Base-by-base conservation (phyloP, 1,140 invertebrate genomes). In the Platyscapa corneri region DNA sequence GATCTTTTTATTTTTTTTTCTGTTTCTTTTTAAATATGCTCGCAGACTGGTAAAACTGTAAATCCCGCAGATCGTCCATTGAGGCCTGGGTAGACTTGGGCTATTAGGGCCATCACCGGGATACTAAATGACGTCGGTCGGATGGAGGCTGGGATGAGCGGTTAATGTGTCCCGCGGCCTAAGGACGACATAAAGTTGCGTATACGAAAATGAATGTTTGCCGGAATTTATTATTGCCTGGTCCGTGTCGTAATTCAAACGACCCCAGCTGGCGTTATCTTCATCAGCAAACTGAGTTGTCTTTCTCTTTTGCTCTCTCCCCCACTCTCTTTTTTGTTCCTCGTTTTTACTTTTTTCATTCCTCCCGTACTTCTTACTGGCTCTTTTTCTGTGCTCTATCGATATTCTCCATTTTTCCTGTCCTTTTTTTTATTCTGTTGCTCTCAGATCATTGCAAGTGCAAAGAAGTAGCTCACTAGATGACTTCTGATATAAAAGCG, bases 181-280 rank as follows among this genome's bases (percentile, higher is more conserved):
- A 92, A 93, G 92, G 90, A 92, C 89, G 92, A 90, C 91, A 93
- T 93, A 93, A 93, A 93, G 89, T 93, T 92, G 91, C 91, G 91
- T 93, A 90, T 91, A 93, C 92, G 91, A 93, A 93, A 93, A 93
- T 93, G 91, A 93, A 93, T 93, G 92, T 92, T 93, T 92, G 90
- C 88, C 88, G 90, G 91, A 93, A 93, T 93, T 93, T 93, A 93
- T 93, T 93, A 93, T 92, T 90, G 91, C 90, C 89, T 86, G 89
- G 88, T 87, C 88, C 87, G 86, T 87, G 86, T 90, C 92, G 92
- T 93, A 92, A 93, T 91, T 93, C 92, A 93, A 93, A 93, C 87
- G 87, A 72, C 32, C 82, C 20, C 86, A 87, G 83, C 86, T 92
- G 92, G 92, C 92, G 91, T 93, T 93, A 93, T 93, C 92, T 93